A percentile compares a stretch with the other conserved stretches of the same genome.
phyloP scores from a whole-genome alignment of 2,888 invertebrate genomes.

The Drosophila setosimentum region DNA sequence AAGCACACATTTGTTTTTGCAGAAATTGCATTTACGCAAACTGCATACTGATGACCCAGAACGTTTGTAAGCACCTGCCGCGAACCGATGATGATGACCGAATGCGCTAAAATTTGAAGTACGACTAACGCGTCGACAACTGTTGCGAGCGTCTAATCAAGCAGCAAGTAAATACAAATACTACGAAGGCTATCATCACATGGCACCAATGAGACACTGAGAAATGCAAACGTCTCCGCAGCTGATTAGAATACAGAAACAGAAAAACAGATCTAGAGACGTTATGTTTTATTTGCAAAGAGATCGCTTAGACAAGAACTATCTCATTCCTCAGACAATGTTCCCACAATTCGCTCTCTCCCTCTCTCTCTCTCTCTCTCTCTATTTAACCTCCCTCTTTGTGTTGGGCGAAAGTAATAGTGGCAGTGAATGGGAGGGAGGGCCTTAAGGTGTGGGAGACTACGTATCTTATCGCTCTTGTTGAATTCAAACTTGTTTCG shows the following conservation, averaged over 20 bases:
- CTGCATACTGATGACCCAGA: neutral
- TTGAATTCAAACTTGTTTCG: constrained; percentile 29
- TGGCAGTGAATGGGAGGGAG: neutral
- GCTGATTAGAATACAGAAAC: constrained; percentile 72
- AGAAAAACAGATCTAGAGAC: constrained; percentile 24
- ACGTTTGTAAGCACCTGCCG: constrained; percentile 9
- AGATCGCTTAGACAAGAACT: constrained; percentile 33
- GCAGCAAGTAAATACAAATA: constrained; percentile 62
- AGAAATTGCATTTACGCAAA: neutral
- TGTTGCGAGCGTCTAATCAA: constrained; percentile 62
- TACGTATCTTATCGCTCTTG: constrained; percentile 50
- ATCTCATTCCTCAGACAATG: constrained; percentile 7
- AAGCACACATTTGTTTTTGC: neutral
- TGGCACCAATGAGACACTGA: constrained; percentile 50
- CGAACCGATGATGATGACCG: constrained; percentile 48
- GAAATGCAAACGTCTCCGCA: constrained; percentile 36
- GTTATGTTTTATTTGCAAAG: constrained; percentile 53
- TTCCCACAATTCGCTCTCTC: neutral
- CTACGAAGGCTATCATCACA: constrained; percentile 64
- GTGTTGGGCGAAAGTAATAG: constrained; percentile 54
- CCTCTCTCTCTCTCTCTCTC: neutral
- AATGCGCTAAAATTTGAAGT: constrained; percentile 49
- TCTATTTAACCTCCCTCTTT: neutral
- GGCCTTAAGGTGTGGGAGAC: constrained; percentile 7
- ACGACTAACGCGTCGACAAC: constrained; percentile 56